Percentiles rank a stretch among this genome's conserved stretches.
These are phyloP conservation scores for Drosophila pseudotalamancana DNA, from an alignment of 2,888 invertebrate genomes.

Conservation along the genomic window DNA sequence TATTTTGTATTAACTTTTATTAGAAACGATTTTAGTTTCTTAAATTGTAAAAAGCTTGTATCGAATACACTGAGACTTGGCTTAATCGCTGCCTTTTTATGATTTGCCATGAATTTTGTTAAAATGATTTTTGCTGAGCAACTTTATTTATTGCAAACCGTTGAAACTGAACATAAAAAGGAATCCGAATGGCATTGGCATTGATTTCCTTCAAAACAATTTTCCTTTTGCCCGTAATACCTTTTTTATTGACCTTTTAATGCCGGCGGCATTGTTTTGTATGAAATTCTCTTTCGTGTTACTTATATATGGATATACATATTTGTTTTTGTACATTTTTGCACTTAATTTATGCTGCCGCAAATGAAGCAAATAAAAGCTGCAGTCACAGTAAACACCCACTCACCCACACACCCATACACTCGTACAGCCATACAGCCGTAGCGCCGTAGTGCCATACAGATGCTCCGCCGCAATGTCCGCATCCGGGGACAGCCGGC, in stretches of 20 bases:
- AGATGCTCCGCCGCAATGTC: background rate
- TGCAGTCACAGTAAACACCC: slow-evolving; percentile 31
- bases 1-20: slow-evolving; percentile 27
- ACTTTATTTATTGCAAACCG: slow-evolving; percentile 45
- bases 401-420: background rate
- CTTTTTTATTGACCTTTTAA: slow-evolving; percentile 66
- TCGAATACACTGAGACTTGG: background rate
- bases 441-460: background rate
- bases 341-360: slow-evolving; percentile 75
- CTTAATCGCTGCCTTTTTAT: slow-evolving; percentile 30
- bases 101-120: slow-evolving; percentile 18
- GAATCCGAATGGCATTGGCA: slow-evolving; percentile 17
- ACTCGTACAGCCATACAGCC: background rate
- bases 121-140: slow-evolving; percentile 26
- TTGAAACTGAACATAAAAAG: slow-evolving; percentile 47
- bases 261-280: slow-evolving; percentile 50
- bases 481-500: slow-evolving; percentile 24
- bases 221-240: slow-evolving; percentile 58
- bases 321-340: slow-evolving; percentile 57
- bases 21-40: slow-evolving; percentile 41
- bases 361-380: slow-evolving; percentile 72
- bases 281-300: no score
- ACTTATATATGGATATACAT: slow-evolving; percentile 29
- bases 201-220: slow-evolving; percentile 62
- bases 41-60: slow-evolving; percentile 22